Base-by-base conservation (phyloP, 2,797 vertebrate genomes). In the Molossus molossus region DNA sequence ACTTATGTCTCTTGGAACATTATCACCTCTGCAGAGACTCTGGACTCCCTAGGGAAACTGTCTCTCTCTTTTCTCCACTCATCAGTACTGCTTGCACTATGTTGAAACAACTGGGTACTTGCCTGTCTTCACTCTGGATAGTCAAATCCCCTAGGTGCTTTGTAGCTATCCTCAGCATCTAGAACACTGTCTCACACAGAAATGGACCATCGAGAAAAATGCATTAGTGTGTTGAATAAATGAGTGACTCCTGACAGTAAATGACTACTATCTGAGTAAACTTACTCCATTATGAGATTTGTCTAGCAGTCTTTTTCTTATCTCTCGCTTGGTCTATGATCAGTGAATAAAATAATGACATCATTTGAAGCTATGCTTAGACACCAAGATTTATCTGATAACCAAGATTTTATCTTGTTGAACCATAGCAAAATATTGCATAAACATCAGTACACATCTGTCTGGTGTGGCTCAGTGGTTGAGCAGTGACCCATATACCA, bases 271-370 rank as follows among this genome's bases (percentile, higher is more conserved):
- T 40, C 45, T n/a, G 64, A 90, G 72, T 29, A 84, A 90, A 58
- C 25, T 5, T 86, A 20, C 20, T 69, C 60, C 18, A 14, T 60
- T 27, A 25, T 18, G 90, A 55, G 21, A 64, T 70, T 65, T 96
- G 29, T 62, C 55, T 45, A 92, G 29, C 50, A 62, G 60, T 45
- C 57, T 77, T 75, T 85, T 27, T 86, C 75, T 77, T 77, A 81
- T 80, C 75, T 90, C n/a, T 79, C 79, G 75, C 65, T 88, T 96
- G n/a, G 90, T 84, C 91, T 80, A 80, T 81, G 76, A 65, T 33
- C n/a, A 76, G 53, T 60, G 60, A 90, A 65, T 76, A 80, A 90
- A 94, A 81, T 10, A 60, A 87, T 58, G 48, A 81, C 48, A 90
- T 94, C 85, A 90, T 87, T 81, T 80, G 65, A 84, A 72, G 20